Evolutionary conservation across 2,797 vertebrate genomes (phyloP), one percentile per base, ranked within the genome.

Genomic region (Rhinoraja longicauda): DNA sequence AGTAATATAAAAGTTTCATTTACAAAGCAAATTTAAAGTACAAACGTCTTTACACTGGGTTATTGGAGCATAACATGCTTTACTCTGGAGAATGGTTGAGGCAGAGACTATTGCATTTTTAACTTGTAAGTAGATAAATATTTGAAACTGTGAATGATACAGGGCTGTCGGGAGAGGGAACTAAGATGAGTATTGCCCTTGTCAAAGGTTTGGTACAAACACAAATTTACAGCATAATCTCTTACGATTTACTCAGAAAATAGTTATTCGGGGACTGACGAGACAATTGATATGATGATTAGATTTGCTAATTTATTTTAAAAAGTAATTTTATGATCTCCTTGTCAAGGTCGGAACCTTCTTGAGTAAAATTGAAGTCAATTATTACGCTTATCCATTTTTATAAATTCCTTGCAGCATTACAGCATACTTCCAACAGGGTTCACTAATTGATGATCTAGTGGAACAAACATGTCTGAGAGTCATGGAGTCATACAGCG

Each of bases 1-100:
- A 81, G 81, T 81, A 24, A 81, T 81, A 45, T 53, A 81, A 53
- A 81, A 81, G 39, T 81, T 81, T 53, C 19, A 81, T 81, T 81
- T 45, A 53, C 39, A 53, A 81, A 81, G 78, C 45, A 84, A 77
- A 32, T 29, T 32, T 10, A 77, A 10, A 84, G 26, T 10, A 84
- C 21, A 84, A 59, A 84, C 26, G 57, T 84, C 12, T 59, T 59
- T 59, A 26, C 26, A 57, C 39, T 12, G 29, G 5, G 29, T 86
- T 81, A 59, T n/a, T 86, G 26, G 82, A 62, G 82, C 53, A 17
- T 86, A 62, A 15, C 2, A 64, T 88, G 59, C 10, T 88, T 88
- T 32, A 13, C 13, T 32, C 57, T 2, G 57, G 82, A 57, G 26
- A n/a, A n/a, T 59, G n/a, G 82, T 86, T 86, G 29, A 62, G 4